Base-by-base conservation (phyloP, 1,140 invertebrate genomes). In the Drosophila littoralis region DNA sequence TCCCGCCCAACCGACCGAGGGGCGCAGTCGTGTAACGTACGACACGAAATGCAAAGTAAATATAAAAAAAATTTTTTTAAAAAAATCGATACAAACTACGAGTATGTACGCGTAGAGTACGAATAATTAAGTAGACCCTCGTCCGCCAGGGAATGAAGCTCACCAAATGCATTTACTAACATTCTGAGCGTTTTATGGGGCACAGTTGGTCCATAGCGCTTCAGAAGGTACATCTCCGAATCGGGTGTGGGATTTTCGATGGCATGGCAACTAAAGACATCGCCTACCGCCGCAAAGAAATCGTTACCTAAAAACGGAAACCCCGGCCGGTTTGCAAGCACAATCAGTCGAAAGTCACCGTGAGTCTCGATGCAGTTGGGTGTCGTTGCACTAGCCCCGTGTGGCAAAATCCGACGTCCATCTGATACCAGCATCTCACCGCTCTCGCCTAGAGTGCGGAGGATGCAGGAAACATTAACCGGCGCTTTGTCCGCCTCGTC, bases 251-350 rank as follows among this genome's bases (percentile, higher is more conserved):
- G 98, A 93, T 99, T 99, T 89, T 99, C 97, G 10, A 99, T 96
- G 3, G 97, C 96, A 93, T 99, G 98, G 71, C 98, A 98, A 79
- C 97, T 98, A 90, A 99, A 99, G 4, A 99, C 94, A 92, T 99
- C 98, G 46, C 98, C 97, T 94, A 95, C 36, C 17, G 97, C 95
- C 36, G 96, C 97, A 92, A 99, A 99, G 93, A 99, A 98, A 91
- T 99, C 98, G 92, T 99, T 99, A 50, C 98, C 98, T 54, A 99
- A 94, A 93, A 99, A 99, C 32, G 98, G 98, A 91, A 99, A 99
- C 0, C 98, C 98, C 0, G 98, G 98, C 85, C 98, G 94, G 93
- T 99, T 99, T 0, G 98, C 98, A 43, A 99, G 92, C 0, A 99
- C 96, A 75, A 99, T 97, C 93, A 98, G 96, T 71, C 96, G 94